Evolutionary conservation across 2,797 vertebrate genomes (phyloP), one percentile per base, ranked within the genome.

Genomic region (Toxotes lorentzi): DNA sequence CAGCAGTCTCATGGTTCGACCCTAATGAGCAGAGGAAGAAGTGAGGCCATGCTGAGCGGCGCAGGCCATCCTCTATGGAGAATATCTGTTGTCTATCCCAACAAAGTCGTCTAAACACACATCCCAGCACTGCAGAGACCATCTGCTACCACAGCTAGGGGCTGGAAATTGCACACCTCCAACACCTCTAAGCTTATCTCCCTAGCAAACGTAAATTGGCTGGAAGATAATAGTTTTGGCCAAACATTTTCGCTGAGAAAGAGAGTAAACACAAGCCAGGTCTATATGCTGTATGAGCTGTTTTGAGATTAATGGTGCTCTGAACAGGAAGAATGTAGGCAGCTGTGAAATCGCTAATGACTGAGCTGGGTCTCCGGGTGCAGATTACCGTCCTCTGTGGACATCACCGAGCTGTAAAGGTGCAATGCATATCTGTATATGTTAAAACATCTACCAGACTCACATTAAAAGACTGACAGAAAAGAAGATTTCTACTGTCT

Each of bases 11-110:
- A 59, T 23, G 65, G 79, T 64, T 78, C 23, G 34, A 60, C 72
- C 56, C 72, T 87, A 90, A 91, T 81, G 85, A 91, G 84, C 67
- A 47, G 54, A 48, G 70, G 41, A 67, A 56, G 40, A 34, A 41
- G 74, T 24, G 58, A 32, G 40, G 56, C 73, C 82, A 73, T 62
- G 79, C 79, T 78, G 77, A 51, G 85, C 58, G 2, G 43, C 17
- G 34, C 59, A 48, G 63, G 35, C 30, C 58, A 13, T 43, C 65
- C 38, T 81, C 80, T 51, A 4, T n/a, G 41, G 81, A 81, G 45
- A 75, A 67, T 54, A 63, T 78, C 43, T 63, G 62, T 62, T 24
- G 53, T 76, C 66, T 43, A 19, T 32, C 58, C 43, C 47, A 54
- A 70, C 32, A 32, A 59, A 82, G 59, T 68, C 35, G 2, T 27